Base-by-base conservation (phyloP, 1,140 invertebrate genomes). In the Bicyclus anynana region DNA sequence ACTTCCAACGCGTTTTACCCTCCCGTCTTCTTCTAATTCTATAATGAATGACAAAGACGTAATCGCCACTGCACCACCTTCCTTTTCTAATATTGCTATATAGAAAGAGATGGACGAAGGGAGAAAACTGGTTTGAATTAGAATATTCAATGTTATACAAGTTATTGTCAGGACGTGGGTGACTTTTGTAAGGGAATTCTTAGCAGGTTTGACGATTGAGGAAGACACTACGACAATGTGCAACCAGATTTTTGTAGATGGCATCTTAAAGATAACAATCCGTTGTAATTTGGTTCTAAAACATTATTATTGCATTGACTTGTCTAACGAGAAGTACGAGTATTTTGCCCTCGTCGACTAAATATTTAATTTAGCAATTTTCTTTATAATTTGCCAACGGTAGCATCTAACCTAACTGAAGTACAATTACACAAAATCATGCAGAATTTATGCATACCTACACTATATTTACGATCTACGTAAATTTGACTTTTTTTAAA, bases 11-110 rank as follows among this genome's bases (percentile, higher is more conserved):
- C 27, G 62, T 69, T 69, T 23, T 58, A 20, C 61, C 53, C 53
- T 35, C 50, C 60, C 37, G 38, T 73, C 70, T 65, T 55, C 62
- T 37, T 65, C 63, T 16, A 47, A 50, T 55, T 21, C 48, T 40
- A 53, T 73, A 63, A 53, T 16, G 62, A 46, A 21, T 44, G 70
- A 63, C 55, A 55, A 65, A 65, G 70, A 67, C 51, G 21, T 54
- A 59, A 49, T 57, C 27, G 54, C 35, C 21, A n/a, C 12, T 46
- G 17, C n/a, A 21, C 10, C 21, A n/a, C 49, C 7, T 12, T 52
- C 49, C 37, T 26, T 33, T 27, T 46, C 18, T 13, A 26, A 9
- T 44, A 6, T n/a, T 38, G 4, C 47, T n/a, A 0, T 2, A 23
- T n/a, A 18, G 27, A 59, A 13, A 52, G 49, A 29, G 50, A 52